A percentile compares a stretch with the other conserved stretches of the same genome.
phyloP scores from a whole-genome alignment of 2,888 invertebrate genomes.

The Caenorhabditis afra region DNA sequence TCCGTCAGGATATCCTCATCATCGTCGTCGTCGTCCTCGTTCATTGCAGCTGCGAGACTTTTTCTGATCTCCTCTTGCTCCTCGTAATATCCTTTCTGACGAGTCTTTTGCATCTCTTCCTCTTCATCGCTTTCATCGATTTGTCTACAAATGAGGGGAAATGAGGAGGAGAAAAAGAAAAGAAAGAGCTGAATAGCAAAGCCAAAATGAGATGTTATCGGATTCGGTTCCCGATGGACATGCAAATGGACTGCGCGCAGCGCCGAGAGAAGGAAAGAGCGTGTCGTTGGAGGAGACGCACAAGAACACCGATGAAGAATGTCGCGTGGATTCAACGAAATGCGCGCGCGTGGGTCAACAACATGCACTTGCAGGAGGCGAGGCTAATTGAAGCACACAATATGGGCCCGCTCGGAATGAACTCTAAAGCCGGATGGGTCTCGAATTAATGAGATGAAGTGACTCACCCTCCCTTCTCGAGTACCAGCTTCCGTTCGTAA shows the following conservation, averaged over 20 bases:
- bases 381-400: background rate
- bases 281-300: slow-evolving; percentile 14
- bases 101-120: slow-evolving; percentile 56
- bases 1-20: slow-evolving; percentile 81
- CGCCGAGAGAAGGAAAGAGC: background rate
- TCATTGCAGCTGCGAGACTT: slow-evolving; percentile 70
- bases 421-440: background rate
- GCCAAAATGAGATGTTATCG: slow-evolving; percentile 47
- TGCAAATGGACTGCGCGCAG: slow-evolving; percentile 44
- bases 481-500: slow-evolving; percentile 87
- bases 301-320: slow-evolving; percentile 18
- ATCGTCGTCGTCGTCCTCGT: slow-evolving; percentile 80
- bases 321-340: slow-evolving; percentile 44
- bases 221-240: slow-evolving; percentile 45
- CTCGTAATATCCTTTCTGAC: slow-evolving; percentile 66
- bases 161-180: slow-evolving; percentile 13
- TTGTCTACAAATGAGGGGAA: slow-evolving; percentile 58
- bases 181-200: slow-evolving; percentile 14
- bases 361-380: slow-evolving; percentile 23
- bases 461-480: slow-evolving; percentile 85
- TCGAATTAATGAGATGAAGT: background rate
- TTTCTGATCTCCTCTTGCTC: slow-evolving; percentile 84
- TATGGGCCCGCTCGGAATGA: background rate
- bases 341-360: slow-evolving; percentile 30
- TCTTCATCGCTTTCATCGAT: slow-evolving; percentile 73